Evolutionary conservation across 92 coral and sea anemone genomes (phyloP), one percentile per base, ranked within the genome.

Genomic region (Chrysogorgia sp.): DNA sequence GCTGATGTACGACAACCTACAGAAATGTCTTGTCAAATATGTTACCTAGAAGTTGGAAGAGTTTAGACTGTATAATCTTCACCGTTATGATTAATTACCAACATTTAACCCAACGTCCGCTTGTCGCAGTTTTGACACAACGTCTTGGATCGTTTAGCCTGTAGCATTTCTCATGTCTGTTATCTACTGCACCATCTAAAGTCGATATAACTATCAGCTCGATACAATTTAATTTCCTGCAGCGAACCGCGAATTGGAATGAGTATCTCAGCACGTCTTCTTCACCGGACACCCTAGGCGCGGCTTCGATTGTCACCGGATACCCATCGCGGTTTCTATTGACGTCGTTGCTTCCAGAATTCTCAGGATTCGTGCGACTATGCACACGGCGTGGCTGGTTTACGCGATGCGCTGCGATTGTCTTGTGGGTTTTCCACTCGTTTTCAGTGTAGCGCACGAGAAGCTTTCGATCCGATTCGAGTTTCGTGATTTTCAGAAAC

Each of bases 191-290:
- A 29, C 58, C 43, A 21, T 56, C 43, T 24, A 72, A n/a, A 72
- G 63, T 31, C 43, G 79, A 72, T 3, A 72, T 72, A 50, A 72
- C 12, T 21, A 72, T 65, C 26, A 72, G 56, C 35, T 72, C 79
- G 20, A 72, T 50, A 1, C 21, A 31, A 26, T n/a, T 52, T 26
- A 72, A 20, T 23, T 32, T 55, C 7, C 63, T 15, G 20, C 58
- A 3, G 13, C 24, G 21, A 14, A 72, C 52, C 17, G 1, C 6
- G 25, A 72, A 28, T 10, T 34, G 17, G 41, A 72, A 72, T 13
- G 37, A 32, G 25, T 32, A 72, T 31, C 28, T 72, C 52, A 31
- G 8, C 9, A 2, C 76, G 1, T 40, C 45, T 12, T 37, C 45
- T 8, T 30, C 21, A 8, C 12, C 19, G 23, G n/a, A n/a, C n/a